Evolutionary conservation across 2,888 invertebrate species (phyloP), one percentile per base, ranked within the genome.

Genomic region (Andrena haemorrhoa): DNA sequence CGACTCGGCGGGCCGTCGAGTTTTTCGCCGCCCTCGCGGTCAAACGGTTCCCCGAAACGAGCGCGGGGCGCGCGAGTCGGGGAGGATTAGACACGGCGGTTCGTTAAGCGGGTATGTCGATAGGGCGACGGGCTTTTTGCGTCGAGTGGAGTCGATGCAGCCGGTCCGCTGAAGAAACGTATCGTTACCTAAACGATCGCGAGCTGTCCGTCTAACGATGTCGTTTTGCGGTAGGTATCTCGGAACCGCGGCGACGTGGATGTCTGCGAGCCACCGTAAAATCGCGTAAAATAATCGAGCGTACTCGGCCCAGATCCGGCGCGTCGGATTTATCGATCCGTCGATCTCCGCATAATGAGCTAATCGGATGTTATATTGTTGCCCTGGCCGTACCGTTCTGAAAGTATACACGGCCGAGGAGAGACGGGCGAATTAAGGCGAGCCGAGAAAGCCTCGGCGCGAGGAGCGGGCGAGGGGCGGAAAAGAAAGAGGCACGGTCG

Each of bases 311-410:
- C 83, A 83, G 83, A 82, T 78, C 85, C 86, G 83, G 88, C 89
- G 88, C 89, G 91, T 88, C 86, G 88, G 90, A 91, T 91, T 92
- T 93, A 92, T 92, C 92, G 89, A 90, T 89, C 75, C 51, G 90
- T 61, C 61, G 91, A 92, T 93, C 93, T 92, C 83, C 86, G 90
- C 88, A 92, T 92, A 92, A 92, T 91, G 87, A 92, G 90, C 91
- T 92, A 92, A 93, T 93, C 93, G 91, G 89, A 90, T 90, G 89
- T 90, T 90, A 90, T 90, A 88, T 80, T 75, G 76, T 82, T 83
- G 73, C 78, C 41, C 41, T 83, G 69, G 61, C 66, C 23, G 69
- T 60, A 63, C 33, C 64, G 66, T 74, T 73, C 69, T 61, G 51
- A 77, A 75, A 73, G 60, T 73, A 66, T 75, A 73, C 60, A 41